Percentiles rank a stretch among this genome's conserved stretches.
phyloP scores from a whole-genome alignment of 1,140 invertebrate species.

The Caenorhabditis briggsae region DNA sequence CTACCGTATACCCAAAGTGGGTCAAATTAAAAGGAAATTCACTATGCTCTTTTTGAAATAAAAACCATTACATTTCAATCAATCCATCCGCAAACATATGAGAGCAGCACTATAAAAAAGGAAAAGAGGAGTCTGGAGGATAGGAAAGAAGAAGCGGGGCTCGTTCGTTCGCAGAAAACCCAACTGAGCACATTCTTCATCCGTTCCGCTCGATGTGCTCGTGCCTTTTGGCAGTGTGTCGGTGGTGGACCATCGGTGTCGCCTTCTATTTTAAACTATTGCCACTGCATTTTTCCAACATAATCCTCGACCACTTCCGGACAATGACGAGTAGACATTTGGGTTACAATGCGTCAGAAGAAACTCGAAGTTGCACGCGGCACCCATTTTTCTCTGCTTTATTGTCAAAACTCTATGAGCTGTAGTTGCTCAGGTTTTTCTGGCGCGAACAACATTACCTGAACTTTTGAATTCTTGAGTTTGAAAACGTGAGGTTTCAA shows the following conservation, averaged over 20 bases:
- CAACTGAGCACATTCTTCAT: slow-evolving; percentile 11
- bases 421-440: not conserved
- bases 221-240: not conserved
- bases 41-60: slow-evolving; percentile 5
- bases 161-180: not conserved
- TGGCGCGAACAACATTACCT: too few relatives aligned
- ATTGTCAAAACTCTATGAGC: not conserved
- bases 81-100: slow-evolving; percentile 26
- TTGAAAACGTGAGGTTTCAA: too few relatives aligned
- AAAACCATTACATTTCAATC: slow-evolving; percentile 40
- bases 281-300: slow-evolving; percentile 46
- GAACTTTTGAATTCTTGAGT: too few relatives aligned
- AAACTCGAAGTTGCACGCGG: slow-evolving; percentile 1
- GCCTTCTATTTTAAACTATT: slow-evolving; percentile 46
- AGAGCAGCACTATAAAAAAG: slow-evolving; percentile 20
- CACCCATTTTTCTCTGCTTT: not conserved
- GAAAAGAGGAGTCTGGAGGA: too few relatives aligned
- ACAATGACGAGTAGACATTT: slow-evolving; percentile 39
- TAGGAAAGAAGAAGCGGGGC: not conserved
- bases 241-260: slow-evolving; percentile 22
- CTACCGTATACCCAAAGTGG: not conserved
- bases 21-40: not conserved
- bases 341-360: slow-evolving; percentile 22
- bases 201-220: slow-evolving; percentile 52
- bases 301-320: slow-evolving; percentile 34